Percentiles rank a stretch among this genome's conserved stretches.
phyloP scores from a whole-genome alignment of 2,113 vertebrate species.

The Oryzias woworae region DNA sequence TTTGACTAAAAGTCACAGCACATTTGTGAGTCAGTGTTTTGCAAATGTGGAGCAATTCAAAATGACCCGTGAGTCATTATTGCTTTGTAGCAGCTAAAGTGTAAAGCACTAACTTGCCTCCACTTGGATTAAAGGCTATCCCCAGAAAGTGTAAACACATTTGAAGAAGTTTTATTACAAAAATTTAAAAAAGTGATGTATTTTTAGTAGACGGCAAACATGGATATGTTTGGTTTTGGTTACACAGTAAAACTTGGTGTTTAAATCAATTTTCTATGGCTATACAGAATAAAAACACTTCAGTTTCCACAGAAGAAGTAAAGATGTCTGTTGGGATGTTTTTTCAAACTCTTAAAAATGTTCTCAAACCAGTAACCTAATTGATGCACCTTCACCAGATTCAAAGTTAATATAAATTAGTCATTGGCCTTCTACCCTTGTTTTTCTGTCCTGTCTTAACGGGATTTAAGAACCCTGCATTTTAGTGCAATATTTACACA shows the following conservation, averaged over 20 bases:
- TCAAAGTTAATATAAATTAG: too few species aligned
- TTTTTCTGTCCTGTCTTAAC: too few species aligned
- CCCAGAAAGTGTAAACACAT: too few species aligned
- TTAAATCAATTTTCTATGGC: neutral
- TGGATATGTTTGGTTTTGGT: too few species aligned
- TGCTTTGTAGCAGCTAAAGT: slow-evolving; percentile 11
- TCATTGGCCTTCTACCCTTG: too few species aligned
- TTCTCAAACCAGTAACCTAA: too few species aligned
- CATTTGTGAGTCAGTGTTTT: slow-evolving; percentile 36
- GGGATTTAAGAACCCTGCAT: too few species aligned
- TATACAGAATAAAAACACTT: slow-evolving; percentile 6
- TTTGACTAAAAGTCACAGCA: slow-evolving; percentile 14
- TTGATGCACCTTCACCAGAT: too few species aligned
- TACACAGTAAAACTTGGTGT: neutral
- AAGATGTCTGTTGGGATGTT: slow-evolving; percentile 14
- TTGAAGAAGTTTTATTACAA: too few species aligned
- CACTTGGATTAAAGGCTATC: neutral
- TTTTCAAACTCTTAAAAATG: neutral
- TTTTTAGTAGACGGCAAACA: too few species aligned
- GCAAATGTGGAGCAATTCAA: slow-evolving; percentile 11
- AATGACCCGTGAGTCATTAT: slow-evolving; percentile 21
- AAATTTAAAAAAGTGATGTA: too few species aligned
- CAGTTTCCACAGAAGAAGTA: slow-evolving; percentile 15
- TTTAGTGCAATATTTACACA: too few species aligned
- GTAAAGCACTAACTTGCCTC: slow-evolving; percentile 2